Conservation (phyloP, 1,140 invertebrate species). For the Hylyphantes graminicola region DNA sequence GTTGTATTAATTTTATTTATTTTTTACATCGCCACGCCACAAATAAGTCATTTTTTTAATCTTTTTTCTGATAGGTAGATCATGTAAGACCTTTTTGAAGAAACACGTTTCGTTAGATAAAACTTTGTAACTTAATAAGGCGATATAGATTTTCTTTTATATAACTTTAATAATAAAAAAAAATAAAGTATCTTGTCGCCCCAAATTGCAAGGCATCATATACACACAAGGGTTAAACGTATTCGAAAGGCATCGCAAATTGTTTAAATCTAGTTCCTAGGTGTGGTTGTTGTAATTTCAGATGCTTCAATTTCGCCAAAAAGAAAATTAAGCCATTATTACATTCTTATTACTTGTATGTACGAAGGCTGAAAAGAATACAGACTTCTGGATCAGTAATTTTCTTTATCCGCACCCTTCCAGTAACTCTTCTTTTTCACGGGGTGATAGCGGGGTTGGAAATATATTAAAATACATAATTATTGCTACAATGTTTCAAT, state of each 20-base stretch:
- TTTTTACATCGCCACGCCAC: slow-evolving; percentile 1
- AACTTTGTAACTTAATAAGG: slow-evolving; percentile 56
- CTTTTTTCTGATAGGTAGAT: background rate
- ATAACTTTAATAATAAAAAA: background rate
- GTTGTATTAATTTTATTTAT: slow-evolving; percentile 40
- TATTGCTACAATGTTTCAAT: too few relatives aligned
- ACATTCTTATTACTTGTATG: slow-evolving; percentile 48
- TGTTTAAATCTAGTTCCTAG: slow-evolving; percentile 41
- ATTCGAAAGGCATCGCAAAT: slow-evolving; percentile 43
- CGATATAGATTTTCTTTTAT: background rate
- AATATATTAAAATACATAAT: background rate
- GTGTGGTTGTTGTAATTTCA: slow-evolving; percentile 34
- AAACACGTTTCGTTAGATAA: slow-evolving; percentile 25
- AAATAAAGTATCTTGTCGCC: background rate
- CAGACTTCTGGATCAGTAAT: background rate
- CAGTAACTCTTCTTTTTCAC: background rate
- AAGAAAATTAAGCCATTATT: slow-evolving; percentile 37
- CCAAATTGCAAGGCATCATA: slow-evolving; percentile 21
- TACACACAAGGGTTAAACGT: background rate
- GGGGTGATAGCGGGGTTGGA: background rate
- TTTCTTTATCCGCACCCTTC: background rate
- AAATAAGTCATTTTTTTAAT: slow-evolving; percentile 45
- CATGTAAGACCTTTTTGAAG: background rate
- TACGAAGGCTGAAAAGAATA: background rate
- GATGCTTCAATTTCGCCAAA: slow-evolving; percentile 15